Conservation (phyloP, 1,140 invertebrate species). For the Scaptodrosophila lebanonensis region DNA sequence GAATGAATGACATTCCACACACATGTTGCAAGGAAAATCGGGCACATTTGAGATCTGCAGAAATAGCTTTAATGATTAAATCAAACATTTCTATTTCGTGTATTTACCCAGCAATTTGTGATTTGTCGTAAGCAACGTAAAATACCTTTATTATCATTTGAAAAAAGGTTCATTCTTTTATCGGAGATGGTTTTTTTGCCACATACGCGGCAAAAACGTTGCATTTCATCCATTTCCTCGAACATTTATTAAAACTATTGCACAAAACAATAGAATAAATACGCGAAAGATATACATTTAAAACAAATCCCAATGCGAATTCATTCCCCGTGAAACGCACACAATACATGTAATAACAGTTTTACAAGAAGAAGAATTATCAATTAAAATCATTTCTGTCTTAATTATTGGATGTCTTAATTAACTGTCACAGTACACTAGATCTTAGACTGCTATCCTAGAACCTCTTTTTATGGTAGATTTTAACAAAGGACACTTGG, state of each 20-base stretch:
- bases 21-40: conserved; percentile 32
- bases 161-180: conserved; percentile 36
- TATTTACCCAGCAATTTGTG: conserved; percentile 51
- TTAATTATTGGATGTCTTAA: too few species aligned
- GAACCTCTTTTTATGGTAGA: too few species aligned
- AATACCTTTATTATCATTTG: conserved; percentile 16
- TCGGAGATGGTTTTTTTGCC: conserved; percentile 31
- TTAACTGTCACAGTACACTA: too few species aligned
- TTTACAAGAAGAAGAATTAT: too few species aligned
- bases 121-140: conserved; percentile 36
- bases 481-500: too few species aligned
- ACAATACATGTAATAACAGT: too few species aligned
- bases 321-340: too few species aligned
- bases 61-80: neutral
- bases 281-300: too few species aligned
- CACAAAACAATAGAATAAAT: too few species aligned
- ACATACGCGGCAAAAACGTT: conserved; percentile 51
- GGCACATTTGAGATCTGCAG: conserved; percentile 35
- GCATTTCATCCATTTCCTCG: conserved; percentile 29
- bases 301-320: too few species aligned
- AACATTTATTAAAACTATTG: conserved; percentile 13
- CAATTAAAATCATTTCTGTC: too few species aligned
- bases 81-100: neutral
- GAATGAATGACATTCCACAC: conserved; percentile 37
- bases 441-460: too few species aligned